Percentiles rank a stretch among this genome's conserved stretches.
phyloP scores from a whole-genome alignment of 2,797 vertebrate genomes.

The Enteromius viviparus region DNA sequence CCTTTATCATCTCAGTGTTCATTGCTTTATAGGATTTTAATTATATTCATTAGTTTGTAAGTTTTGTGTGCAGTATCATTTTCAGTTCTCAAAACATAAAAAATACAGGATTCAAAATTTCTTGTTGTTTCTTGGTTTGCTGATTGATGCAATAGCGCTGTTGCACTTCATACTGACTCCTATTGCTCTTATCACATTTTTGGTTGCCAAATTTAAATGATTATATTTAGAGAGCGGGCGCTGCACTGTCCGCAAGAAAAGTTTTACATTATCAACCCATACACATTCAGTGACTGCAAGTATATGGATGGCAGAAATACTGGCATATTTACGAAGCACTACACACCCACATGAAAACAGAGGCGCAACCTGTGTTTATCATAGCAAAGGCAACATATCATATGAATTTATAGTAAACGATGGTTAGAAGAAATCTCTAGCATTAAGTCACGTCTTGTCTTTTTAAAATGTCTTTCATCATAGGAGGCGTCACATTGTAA shows the following conservation, averaged over 20 bases:
- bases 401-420: not conserved
- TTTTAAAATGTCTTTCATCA: no score
- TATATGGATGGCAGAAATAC: not conserved
- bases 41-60: conserved; percentile 7
- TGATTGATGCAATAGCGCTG: not conserved
- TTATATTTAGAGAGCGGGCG: not conserved
- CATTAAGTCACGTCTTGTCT: not conserved
- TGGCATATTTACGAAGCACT: not conserved
- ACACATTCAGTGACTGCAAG: not conserved
- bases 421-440: not conserved
- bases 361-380: not conserved
- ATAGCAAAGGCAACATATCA: not conserved
- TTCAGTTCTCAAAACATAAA: not conserved
- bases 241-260: not conserved
- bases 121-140: not conserved
- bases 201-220: not conserved
- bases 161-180: not conserved
- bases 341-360: not conserved
- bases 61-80: not conserved
- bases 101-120: not conserved
- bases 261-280: not conserved
- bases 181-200: not conserved
- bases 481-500: no score
- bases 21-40: not conserved
- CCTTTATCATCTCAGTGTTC: conserved; percentile 1